Evolutionary conservation across 2,797 vertebrate genomes (phyloP).

Genomic region (Rhodeus uyekii): DNA sequence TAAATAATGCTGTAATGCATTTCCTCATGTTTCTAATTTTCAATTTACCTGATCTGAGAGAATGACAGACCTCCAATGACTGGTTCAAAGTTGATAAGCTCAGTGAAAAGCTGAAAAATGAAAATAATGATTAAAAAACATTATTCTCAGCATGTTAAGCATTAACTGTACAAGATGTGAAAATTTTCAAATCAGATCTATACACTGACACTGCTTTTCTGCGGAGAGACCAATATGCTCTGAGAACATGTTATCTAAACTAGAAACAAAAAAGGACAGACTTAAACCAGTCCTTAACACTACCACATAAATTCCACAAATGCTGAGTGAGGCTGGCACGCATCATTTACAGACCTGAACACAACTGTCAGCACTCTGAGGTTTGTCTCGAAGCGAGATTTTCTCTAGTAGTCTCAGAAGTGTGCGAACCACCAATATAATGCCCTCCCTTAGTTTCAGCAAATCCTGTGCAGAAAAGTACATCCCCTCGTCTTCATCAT

Average conservation of each 20-base stretch:
- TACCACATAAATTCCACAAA: neutral
- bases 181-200: neutral
- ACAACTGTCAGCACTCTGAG: conserved; percentile 78
- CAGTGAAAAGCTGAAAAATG: conserved; percentile 80
- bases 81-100: conserved; percentile 86
- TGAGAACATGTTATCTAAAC: neutral
- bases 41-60: conserved; percentile 75
- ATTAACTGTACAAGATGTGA: neutral
- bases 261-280: neutral
- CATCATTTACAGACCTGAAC: conserved; percentile 74
- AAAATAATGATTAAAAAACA: neutral
- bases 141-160: neutral
- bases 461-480: conserved; percentile 82
- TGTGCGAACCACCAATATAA: conserved; percentile 81
- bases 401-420: conserved; percentile 83
- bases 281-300: neutral
- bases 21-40: neutral
- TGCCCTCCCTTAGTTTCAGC: conserved; percentile 75
- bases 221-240: neutral
- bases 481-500: conserved; percentile 75
- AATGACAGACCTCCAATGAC: conserved; percentile 69
- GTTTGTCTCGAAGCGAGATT: conserved; percentile 84
- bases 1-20: neutral
- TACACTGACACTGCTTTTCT: neutral
- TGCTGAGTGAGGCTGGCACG: too few relatives aligned